phyloP scores from a whole-genome alignment of 2,888 invertebrate species.

The Torymus tubicola region DNA sequence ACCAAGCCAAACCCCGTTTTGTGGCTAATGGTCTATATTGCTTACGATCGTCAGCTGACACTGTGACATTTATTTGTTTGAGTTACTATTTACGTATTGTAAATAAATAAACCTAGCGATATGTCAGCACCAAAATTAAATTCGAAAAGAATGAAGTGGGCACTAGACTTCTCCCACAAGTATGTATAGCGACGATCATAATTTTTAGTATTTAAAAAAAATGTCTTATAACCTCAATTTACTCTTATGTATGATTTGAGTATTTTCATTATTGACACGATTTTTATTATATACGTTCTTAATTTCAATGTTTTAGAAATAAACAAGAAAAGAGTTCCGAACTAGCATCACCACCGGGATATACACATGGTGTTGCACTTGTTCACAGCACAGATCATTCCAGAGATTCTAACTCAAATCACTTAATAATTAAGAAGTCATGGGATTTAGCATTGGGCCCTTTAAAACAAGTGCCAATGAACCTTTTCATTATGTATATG shows the following conservation, averaged over 20 bases:
- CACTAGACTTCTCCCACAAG: slow-evolving; percentile 72
- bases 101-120: background rate
- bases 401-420: slow-evolving; percentile 89
- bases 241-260: background rate
- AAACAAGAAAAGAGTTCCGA: slow-evolving; percentile 77
- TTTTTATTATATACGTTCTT: slow-evolving; percentile 30
- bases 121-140: slow-evolving; percentile 47
- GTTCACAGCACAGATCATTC: slow-evolving; percentile 85
- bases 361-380: slow-evolving; percentile 84
- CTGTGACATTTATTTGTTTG: slow-evolving; percentile 33
- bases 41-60: slow-evolving; percentile 32
- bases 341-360: slow-evolving; percentile 90
- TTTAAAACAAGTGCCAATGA: slow-evolving; percentile 98
- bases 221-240: slow-evolving; percentile 8
- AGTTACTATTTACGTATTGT: slow-evolving; percentile 25
- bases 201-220: background rate
- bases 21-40: background rate
- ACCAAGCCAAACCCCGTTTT: no score
- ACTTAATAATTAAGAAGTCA: slow-evolving; percentile 93
- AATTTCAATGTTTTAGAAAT: slow-evolving; percentile 63
- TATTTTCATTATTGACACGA: slow-evolving; percentile 1
- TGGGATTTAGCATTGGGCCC: slow-evolving; percentile 98
- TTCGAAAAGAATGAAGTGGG: slow-evolving; percentile 70
- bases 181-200: slow-evolving; percentile 59
- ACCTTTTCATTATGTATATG: slow-evolving; percentile 99